A percentile compares a stretch with the other conserved stretches of the same genome.
phyloP scores from a whole-genome alignment of 2,113 vertebrate species.

The Oncorhynchus mykiss region DNA sequence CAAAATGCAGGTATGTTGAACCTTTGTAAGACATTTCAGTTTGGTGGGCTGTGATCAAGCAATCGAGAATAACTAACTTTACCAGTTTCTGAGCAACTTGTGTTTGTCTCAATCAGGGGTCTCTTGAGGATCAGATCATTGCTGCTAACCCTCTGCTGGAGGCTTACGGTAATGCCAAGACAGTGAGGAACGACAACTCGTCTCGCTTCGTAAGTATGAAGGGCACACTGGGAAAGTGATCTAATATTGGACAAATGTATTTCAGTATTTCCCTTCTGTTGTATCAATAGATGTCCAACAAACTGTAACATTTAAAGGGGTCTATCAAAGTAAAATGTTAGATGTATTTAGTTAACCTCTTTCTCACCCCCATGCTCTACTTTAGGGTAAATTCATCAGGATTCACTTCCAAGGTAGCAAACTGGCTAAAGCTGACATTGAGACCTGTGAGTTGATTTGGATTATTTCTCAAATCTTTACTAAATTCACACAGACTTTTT shows the following conservation, averaged over 20 bases:
- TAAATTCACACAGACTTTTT: too few species aligned
- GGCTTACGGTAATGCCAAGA: slow-evolving; percentile 62
- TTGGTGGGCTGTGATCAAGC: not conserved
- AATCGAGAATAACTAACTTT: too few species aligned
- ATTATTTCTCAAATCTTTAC: too few species aligned
- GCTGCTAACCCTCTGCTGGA: slow-evolving; percentile 58
- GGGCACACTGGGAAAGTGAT: not conserved
- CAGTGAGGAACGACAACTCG: slow-evolving; percentile 65
- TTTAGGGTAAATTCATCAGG: slow-evolving; percentile 64
- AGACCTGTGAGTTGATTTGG: too few species aligned
- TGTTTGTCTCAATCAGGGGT: slow-evolving; percentile 36
- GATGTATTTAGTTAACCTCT: too few species aligned
- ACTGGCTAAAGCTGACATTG: too few species aligned
- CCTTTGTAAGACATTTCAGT: not conserved
- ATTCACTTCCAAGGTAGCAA: slow-evolving; percentile 76
- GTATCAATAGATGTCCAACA: too few species aligned
- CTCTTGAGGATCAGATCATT: slow-evolving; percentile 62
- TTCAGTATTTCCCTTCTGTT: not conserved
- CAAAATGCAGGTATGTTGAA: not conserved
- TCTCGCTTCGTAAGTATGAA: slow-evolving; percentile 58
- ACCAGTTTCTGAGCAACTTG: not conserved
- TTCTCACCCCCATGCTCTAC: too few species aligned
- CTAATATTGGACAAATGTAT: not conserved
- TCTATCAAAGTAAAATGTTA: too few species aligned
- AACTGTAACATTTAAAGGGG: too few species aligned